phyloP scores from a whole-genome alignment of 2,113 vertebrate species.

The Anolis carolinensis region DNA sequence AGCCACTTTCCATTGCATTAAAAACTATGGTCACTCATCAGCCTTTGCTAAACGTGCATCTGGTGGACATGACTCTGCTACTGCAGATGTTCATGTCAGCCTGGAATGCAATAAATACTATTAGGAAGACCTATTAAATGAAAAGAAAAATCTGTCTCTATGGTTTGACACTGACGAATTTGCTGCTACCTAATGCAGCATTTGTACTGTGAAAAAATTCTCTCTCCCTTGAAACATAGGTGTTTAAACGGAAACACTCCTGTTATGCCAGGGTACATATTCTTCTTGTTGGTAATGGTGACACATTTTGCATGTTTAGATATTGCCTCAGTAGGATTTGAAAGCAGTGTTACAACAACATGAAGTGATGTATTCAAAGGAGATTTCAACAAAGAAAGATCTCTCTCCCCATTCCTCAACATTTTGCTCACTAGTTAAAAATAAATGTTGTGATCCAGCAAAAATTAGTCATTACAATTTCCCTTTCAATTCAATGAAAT shows the following conservation, averaged over 20 bases:
- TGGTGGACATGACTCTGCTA: not conserved
- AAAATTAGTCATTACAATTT: not conserved
- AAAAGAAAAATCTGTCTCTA: not conserved
- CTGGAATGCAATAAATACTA: not conserved
- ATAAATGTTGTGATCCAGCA: not conserved
- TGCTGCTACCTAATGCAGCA: not conserved
- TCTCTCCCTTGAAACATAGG: not conserved
- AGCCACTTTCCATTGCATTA: not conserved
- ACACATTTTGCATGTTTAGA: not conserved
- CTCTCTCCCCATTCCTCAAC: not conserved
- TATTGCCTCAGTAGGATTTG: not conserved
- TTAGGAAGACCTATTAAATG: not conserved
- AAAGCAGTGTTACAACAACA: not conserved
- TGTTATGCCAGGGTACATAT: not conserved
- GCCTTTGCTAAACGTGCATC: constrained; percentile 19
- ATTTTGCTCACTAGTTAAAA: not conserved
- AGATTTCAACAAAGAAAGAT: not conserved
- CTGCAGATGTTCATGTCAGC: not conserved
- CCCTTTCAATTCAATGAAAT: not conserved
- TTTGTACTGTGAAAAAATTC: not conserved
- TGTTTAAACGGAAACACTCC: not conserved
- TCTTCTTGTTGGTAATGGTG: not conserved
- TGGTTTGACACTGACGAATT: constrained; percentile 17
- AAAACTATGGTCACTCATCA: not conserved
- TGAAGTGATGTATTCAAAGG: not conserved